A percentile compares a stretch with the other conserved stretches of the same genome.
Conservation (phyloP, 2,888 invertebrate genomes). For the Dascillus cervinus region DNA sequence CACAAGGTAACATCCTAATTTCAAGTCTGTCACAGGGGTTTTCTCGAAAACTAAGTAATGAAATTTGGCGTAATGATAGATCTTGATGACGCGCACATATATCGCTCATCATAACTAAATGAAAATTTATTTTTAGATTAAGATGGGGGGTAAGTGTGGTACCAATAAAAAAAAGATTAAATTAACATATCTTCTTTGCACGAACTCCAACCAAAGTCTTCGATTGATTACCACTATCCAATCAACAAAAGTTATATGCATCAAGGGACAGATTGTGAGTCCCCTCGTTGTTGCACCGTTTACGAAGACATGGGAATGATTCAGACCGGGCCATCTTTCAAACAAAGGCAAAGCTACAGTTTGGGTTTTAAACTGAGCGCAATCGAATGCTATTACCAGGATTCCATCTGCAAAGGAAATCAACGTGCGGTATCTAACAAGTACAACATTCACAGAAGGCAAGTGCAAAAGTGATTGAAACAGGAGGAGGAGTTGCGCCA, state of each 20-base stretch:
- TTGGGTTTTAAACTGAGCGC: constrained; percentile 49
- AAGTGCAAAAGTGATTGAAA: constrained; percentile 52
- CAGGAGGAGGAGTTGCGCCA: constrained; percentile 42
- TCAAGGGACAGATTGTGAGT: constrained; percentile 19
- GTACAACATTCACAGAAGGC: constrained; percentile 43
- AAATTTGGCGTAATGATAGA: no score
- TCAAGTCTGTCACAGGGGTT: no score
- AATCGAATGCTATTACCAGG: constrained; percentile 48
- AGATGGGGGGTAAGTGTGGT: no score
- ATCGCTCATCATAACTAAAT: no score
- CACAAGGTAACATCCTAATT: no score
- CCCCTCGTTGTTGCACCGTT: constrained; percentile 15
- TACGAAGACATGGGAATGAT: constrained; percentile 24
- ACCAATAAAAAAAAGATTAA: no score
- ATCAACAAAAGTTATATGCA: constrained; percentile 31
- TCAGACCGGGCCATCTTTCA: constrained; percentile 22
- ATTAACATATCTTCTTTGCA: no score
- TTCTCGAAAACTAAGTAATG: no score
- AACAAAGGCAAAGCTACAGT: constrained; percentile 42
- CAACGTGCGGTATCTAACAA: constrained; percentile 44
- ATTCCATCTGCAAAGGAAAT: constrained; percentile 43
- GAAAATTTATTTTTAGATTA: no score
- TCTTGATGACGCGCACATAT: no score
- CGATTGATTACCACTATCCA: constrained; percentile 42
- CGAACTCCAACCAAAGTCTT: constrained; percentile 42